Base-by-base conservation (phyloP, 2,113 vertebrate species). In the Poeciliopsis prolifica region DNA sequence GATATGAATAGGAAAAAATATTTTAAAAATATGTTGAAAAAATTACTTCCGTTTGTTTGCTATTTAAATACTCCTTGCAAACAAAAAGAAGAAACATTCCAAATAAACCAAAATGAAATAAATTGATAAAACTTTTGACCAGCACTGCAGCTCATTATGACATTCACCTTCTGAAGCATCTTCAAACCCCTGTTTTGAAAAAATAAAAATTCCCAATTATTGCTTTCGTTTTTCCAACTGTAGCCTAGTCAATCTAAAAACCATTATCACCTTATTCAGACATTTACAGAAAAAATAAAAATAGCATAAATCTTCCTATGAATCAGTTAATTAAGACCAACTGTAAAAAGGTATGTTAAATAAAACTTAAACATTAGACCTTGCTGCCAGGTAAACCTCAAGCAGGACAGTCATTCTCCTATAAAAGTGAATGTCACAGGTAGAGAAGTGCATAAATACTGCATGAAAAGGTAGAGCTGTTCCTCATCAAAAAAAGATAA, bases 381-480 rank as follows among this genome's bases (percentile, higher is more conserved):
- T 58, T 58, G 70, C 63, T 48, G 66, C 67, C 40, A 62, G 51
- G 15, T 31, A 30, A 79, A 76, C 37, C 69, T 37, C 58, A 68
- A 4, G 6, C 31, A 58, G 26, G 61, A 72, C 73, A 78, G 24
- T 54, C 26, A 26, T 63, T 51, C 74, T 62, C 72, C 54, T 54
- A 2, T 66, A 71, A 67, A 63, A 66, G 33, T 61, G 64, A 80
- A 61, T n/a, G 64, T 65, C 65, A 79, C 71, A 81, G 78, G 71
- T 78, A 83, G 81, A 84, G 70, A 81, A 78, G 82, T 86, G 84
- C 77, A 84, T 84, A 65, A 84, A 85, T 81, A 87, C 84, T 81
- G 78, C 83, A 80, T 80, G 68, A 75, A 78, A 60, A 78, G 74
- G 72, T 66, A 83, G 70, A 75, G 60, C 19, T 10, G 29, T 51